Evolutionary conservation across 2,888 invertebrate species (phyloP), one percentile per base, ranked within the genome.

Genomic region (Baronia brevicornis): DNA sequence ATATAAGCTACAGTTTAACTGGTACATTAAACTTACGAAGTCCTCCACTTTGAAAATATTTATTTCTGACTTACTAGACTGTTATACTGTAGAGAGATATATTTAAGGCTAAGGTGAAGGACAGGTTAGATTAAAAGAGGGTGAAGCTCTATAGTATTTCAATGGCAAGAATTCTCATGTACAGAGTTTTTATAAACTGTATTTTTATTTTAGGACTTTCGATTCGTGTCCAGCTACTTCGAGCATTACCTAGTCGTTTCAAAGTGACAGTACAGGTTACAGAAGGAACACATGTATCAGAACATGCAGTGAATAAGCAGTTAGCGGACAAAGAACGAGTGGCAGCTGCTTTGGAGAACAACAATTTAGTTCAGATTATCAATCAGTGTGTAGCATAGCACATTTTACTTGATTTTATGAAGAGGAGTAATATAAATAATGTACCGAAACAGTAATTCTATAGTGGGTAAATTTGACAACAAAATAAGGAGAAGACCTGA

Each of bases 261-360:
- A 94, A 97, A 85, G 93, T 97, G 1, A 90, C 88, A 3, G 96
- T 98, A 0, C 88, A 90, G 55, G 95, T 98, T 2, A 91, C 95
- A 0, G 96, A 97, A 1, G 98, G 98, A 0, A 92, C 94, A 0
- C 98, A 99, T 62, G 89, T 90, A 4, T 94, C 97, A 0, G 98
- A 98, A 62, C 84, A 88, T 35, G 95, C 97, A 0, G 94, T 99
- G 2, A 99, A 99, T 70, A 98, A 99, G 60, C 99, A 99, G 60
- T 80, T 99, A 9, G 96, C 95, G 0, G 99, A 99, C 64, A 99
- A 99, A 65, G 99, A 99, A 69, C 79, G 99, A 44, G 96, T 99
- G 0, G 97, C 98, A 0, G 99, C 99, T 0, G 98, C 99, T 0
- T 78, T 98, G 41, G 99, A 99, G 71, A 99, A 99, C 67, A 87